Conservation (phyloP, 53 echinoderm and acorn worm genomes). For the Hippasteria phrygiana region DNA sequence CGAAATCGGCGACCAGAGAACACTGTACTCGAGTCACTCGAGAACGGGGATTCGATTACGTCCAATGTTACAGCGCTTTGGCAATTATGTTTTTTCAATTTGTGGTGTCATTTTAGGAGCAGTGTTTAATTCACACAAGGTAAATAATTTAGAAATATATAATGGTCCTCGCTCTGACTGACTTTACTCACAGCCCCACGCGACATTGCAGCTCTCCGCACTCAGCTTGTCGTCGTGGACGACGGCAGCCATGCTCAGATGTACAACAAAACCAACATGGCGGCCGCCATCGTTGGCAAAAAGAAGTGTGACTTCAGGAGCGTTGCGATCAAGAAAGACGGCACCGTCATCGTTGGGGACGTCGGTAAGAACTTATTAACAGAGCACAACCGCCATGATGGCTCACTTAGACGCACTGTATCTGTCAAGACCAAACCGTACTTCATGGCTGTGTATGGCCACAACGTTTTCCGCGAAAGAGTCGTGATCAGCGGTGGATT, state of each 20-base stretch:
- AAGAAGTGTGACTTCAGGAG: background rate
- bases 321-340: background rate
- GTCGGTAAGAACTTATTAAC: background rate
- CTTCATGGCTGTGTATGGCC: background rate
- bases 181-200: background rate
- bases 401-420: background rate
- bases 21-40: too few species aligned
- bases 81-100: too few species aligned
- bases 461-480: background rate
- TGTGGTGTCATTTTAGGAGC: too few species aligned
- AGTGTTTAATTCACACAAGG: too few species aligned
- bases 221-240: background rate
- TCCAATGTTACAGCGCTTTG: too few species aligned
- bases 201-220: background rate
- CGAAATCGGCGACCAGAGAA: too few species aligned
- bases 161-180: background rate
- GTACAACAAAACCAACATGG: background rate
- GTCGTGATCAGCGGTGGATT: conserved; percentile 10
- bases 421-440: conserved; percentile 5
- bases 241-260: background rate
- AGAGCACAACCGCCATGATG: background rate
- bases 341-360: conserved; percentile 20
- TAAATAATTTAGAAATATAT: background rate
- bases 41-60: too few species aligned
- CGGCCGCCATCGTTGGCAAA: background rate